These are phyloP conservation scores for Reinhardtius hippoglossoides DNA, from an alignment of 2,113 vertebrate species.

Conservation along the genomic window DNA sequence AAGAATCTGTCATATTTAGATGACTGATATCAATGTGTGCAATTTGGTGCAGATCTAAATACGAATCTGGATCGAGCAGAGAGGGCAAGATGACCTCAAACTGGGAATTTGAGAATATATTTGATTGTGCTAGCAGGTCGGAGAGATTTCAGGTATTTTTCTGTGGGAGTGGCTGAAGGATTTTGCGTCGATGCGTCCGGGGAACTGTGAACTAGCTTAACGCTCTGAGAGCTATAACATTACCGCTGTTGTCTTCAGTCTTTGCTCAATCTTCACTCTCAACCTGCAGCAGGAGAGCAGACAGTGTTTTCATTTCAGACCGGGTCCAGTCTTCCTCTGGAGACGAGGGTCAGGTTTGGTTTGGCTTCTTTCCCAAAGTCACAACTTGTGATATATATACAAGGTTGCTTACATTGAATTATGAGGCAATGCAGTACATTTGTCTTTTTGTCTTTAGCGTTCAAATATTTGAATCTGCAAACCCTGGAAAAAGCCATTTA, in stretches of 20 bases:
- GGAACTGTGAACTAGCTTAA: background rate
- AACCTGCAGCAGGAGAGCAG: background rate
- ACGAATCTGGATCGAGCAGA: no score
- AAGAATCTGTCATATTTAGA: no score
- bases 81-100: background rate
- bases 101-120: background rate
- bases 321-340: background rate
- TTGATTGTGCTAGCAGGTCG: no score
- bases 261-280: background rate
- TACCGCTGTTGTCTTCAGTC: background rate
- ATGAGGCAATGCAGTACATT: no score
- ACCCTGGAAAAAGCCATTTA: no score
- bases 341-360: background rate
- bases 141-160: background rate
- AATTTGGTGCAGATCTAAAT: no score
- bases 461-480: no score
- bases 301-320: background rate
- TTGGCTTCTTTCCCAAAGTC: background rate
- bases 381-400: no score
- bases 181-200: background rate
- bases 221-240: background rate
- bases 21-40: no score
- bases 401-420: no score
- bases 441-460: no score
- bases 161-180: background rate